Conservation (phyloP, 2,797 vertebrate species). For the Macropus fuliginosus region DNA sequence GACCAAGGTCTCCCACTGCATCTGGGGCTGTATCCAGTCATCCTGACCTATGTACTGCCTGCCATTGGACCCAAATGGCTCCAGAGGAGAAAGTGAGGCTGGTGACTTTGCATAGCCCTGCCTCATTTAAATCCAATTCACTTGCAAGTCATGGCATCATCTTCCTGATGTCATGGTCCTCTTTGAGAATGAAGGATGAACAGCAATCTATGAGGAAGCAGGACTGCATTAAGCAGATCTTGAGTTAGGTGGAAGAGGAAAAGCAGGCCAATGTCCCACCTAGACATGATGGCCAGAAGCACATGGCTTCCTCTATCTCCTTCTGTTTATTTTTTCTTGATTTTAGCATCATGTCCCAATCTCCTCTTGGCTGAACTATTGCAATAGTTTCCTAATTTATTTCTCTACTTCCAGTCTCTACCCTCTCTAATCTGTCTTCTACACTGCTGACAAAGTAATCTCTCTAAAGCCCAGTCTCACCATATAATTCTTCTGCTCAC, state of each 20-base stretch:
- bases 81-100: not conserved
- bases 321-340: not conserved
- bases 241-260: not conserved
- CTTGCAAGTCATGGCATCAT: not conserved
- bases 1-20: not conserved
- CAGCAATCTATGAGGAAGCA: not conserved
- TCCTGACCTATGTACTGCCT: no score
- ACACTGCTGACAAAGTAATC: not conserved
- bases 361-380: not conserved
- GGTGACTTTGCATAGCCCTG: no score
- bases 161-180: not conserved
- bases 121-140: not conserved
- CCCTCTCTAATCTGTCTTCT: not conserved
- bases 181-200: not conserved
- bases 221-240: not conserved
- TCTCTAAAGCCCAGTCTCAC: not conserved
- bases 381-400: not conserved
- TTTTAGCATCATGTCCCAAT: not conserved
- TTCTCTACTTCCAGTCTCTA: not conserved
- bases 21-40: no score
- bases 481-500: not conserved
- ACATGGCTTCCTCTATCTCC: not conserved
- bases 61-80: not conserved
- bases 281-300: not conserved
- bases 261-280: not conserved